Evolutionary conservation across 1,140 invertebrate species (phyloP).

Genomic region (Ooceraea biroi): DNA sequence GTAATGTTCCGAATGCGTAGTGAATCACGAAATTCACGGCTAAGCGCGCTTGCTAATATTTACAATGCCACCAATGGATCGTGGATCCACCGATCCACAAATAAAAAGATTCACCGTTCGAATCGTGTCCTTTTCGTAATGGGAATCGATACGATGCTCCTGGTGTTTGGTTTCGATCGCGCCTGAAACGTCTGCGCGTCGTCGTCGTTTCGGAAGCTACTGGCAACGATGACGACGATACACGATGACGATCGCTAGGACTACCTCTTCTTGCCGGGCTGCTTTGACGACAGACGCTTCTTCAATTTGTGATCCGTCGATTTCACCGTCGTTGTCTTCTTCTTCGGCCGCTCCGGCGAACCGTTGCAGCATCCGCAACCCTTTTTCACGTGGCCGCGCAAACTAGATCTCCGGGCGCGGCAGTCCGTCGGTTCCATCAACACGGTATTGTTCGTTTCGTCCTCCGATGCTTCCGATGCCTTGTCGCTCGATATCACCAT

Average conservation of each 20-base stretch:
- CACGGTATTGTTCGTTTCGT: conserved; percentile 77
- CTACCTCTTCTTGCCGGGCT: conserved; percentile 85
- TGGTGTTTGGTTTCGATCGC: conserved; percentile 2
- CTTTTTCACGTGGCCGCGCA: conserved; percentile 86
- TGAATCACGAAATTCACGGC: conserved; percentile 24
- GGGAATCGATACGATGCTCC: not conserved
- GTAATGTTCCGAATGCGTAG: conserved; percentile 25
- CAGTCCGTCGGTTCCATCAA: conserved; percentile 79
- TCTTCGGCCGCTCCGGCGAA: conserved; percentile 83
- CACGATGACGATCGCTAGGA: conserved; percentile 79
- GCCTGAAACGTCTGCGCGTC: conserved; percentile 36
- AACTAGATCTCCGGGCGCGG: conserved; percentile 84
- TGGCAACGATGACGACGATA: conserved; percentile 25
- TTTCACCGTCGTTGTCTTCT: conserved; percentile 77
- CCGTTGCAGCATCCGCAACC: conserved; percentile 87
- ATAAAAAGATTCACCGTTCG: conserved; percentile 23
- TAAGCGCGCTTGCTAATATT: conserved; percentile 38
- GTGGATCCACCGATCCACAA: conserved; percentile 1
- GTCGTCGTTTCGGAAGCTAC: conserved; percentile 2
- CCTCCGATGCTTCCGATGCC: conserved; percentile 81
- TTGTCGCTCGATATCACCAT: conserved; percentile 79
- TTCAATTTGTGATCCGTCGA: conserved; percentile 80
- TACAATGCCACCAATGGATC: conserved; percentile 30
- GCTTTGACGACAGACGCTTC: conserved; percentile 81
- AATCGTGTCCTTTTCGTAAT: not conserved